A percentile compares a stretch with the other conserved stretches of the same genome.
Conservation (phyloP, 2,113 vertebrate genomes). For the Neogobius melanostomus region DNA sequence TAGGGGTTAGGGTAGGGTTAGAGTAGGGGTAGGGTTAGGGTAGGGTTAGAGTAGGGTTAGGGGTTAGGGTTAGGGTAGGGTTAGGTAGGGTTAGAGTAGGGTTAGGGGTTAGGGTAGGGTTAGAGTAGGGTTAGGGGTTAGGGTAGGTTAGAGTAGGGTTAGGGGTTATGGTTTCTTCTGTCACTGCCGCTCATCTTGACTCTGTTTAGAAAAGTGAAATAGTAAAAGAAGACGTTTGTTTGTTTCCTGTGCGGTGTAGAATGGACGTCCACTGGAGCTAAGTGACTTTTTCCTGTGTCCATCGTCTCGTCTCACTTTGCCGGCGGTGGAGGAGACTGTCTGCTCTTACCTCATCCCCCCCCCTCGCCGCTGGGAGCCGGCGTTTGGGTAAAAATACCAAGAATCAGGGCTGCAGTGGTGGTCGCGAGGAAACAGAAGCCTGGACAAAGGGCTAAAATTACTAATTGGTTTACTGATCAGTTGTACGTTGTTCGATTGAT, state of each 20-base stretch:
- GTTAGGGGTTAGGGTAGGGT: too few species aligned
- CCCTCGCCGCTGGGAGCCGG: slow-evolving; percentile 5
- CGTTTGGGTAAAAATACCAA: background rate
- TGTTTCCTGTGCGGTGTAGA: background rate
- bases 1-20: too few species aligned
- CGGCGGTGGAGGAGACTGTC: background rate
- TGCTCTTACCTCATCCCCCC: background rate
- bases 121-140: too few species aligned
- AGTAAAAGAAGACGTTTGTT: too few species aligned
- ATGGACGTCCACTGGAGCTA: background rate
- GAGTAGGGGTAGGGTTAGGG: too few species aligned
- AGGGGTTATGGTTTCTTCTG: too few species aligned
- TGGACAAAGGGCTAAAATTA: slow-evolving; percentile 96
- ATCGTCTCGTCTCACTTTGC: background rate
- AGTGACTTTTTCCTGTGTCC: slow-evolving; percentile 20
- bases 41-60: too few species aligned
- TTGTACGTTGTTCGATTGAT: slow-evolving; percentile 99
- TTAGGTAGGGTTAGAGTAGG: too few species aligned
- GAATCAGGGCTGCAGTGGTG: slow-evolving; percentile 26
- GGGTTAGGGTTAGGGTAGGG: too few species aligned
- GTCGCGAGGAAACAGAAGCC: slow-evolving; percentile 78
- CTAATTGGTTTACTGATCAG: slow-evolving; percentile 99
- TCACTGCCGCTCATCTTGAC: too few species aligned
- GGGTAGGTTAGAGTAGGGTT: too few species aligned
- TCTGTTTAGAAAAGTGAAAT: too few species aligned